Evolutionary conservation across 1,140 invertebrate species (phyloP), one percentile per base, ranked within the genome.

Genomic region (Diabrotica virgifera): DNA sequence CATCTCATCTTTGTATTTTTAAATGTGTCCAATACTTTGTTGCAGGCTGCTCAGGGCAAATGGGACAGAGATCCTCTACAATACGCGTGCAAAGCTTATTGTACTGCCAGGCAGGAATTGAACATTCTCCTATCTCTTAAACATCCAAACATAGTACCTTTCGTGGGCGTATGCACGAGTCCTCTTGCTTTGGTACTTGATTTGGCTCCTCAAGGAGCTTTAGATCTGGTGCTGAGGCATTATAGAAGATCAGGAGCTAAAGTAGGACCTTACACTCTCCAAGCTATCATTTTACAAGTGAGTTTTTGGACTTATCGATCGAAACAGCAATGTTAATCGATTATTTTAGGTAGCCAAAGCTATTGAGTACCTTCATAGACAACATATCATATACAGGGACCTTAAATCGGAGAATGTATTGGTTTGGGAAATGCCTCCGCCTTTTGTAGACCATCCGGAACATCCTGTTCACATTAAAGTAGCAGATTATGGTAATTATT

Each of bases 371-470:
- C 82, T 99, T 5, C 97, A 99, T 82, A 88, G 92, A 24, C 87
- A 94, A 63, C 89, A 92, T 65, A 96, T 99, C 5, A 97, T 99
- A 62, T 99, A 99, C 78, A 82, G 93, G 13, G 97, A 99, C 81
- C 83, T 99, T 0, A 99, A 99, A 83, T 95, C 95, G 0, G 97
- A 99, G 78, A 99, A 99, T 82, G 95, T 99, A 54, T 79, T 99
- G 2, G 95, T 99, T 6, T 99, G 96, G 96, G 86, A 91, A 63
- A 87, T 98, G 79, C 96, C 96, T 0, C 77, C 85, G 0, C 90
- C 90, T 0, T 89, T 91, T 71, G 81, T 85, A 62, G 84, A 88
- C 72, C 74, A 84, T 77, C 83, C 83, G 0, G 82, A 86, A 11
- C 81, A 89, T 69, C 79, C 82, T 50, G 92, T 97, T 3, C 90